Evolutionary conservation across 2,888 invertebrate genomes (phyloP), one percentile per base, ranked within the genome.

Genomic region (Caenorhabditis sinica): DNA sequence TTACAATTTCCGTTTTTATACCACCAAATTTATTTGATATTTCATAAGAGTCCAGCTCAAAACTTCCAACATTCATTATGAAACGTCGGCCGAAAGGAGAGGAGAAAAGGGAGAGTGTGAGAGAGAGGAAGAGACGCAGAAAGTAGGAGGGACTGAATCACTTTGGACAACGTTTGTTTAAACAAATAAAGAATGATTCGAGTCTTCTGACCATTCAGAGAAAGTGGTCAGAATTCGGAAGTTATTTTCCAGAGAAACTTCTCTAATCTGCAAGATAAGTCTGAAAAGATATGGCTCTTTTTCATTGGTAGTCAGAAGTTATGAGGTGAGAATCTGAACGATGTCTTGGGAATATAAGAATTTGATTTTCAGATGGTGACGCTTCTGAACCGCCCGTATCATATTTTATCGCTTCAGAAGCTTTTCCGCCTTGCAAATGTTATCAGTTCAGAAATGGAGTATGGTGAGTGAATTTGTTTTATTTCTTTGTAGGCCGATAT

Each of bases 81-180:
- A 60, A 49, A 72, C n/a, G 93, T 93, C 5, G 65, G 25, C 43
- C 8, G 30, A 91, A 90, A 49, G 91, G 91, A 43, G 76, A 82
- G 0, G 93, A 93, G 5, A 93, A 92, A n/a, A 89, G 92, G 53
- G 91, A 91, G 30, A 92, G 92, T 49, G 91, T 91, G 45, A 82
- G 83, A 30, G n/a, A n/a, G n/a, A 65, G 0, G 96, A 92, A 84
- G 30, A 61, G 72, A 61, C 51, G 23, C 51, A 43, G 40, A 43
- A 17, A 43, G 49, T 49, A 20, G 13, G 28, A 60, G n/a, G 15
- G 28, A 23, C 56, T 56, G 56, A 56, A 23, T 33, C 60, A 60
- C 15, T n/a, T n/a, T 6, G 49, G n/a, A 33, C 15, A 60, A 60
- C 6, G 60, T 30, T 9, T 60, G 60, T 60, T 60, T 28, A 2